Evolutionary conservation across 2,113 vertebrate species (phyloP).

Genomic region (Ptilonorhynchus violaceus): DNA sequence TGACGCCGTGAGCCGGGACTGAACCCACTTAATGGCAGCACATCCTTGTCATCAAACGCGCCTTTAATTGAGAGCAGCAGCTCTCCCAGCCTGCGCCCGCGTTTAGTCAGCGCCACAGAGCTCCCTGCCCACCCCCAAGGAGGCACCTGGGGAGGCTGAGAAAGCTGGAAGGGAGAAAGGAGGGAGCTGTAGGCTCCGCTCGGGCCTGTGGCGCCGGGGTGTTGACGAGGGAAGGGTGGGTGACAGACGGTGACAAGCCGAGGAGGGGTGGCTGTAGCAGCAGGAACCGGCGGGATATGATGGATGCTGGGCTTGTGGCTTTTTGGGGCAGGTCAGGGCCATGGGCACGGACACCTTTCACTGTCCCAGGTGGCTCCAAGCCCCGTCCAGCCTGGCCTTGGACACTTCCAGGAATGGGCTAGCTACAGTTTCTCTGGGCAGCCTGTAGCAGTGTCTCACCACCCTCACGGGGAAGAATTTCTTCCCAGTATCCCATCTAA

Average conservation of each 20-base stretch:
- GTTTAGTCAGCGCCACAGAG: not conserved
- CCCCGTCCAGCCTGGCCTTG: not conserved
- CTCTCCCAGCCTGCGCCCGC: not conserved
- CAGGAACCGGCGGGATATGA: fast-evolving
- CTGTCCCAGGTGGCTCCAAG: not conserved
- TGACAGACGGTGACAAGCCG: not conserved
- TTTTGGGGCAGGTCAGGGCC: not conserved
- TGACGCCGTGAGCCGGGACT: not conserved
- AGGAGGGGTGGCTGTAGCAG: not conserved
- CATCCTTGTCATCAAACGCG: not conserved
- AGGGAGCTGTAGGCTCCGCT: not conserved
- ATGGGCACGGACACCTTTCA: not conserved
- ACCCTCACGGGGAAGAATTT: not conserved
- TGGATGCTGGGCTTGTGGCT: too few relatives aligned
- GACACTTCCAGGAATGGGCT: not conserved
- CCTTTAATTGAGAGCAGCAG: not conserved
- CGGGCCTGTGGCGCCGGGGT: not conserved
- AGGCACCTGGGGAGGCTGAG: not conserved
- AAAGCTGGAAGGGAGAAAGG: not conserved
- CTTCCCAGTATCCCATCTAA: not conserved
- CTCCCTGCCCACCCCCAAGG: not conserved
- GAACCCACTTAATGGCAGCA: not conserved
- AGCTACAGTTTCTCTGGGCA: not conserved
- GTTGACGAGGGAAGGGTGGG: not conserved
- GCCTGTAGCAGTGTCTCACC: not conserved